These are phyloP conservation scores for Sigmodon hispidus DNA, from an alignment of 2,113 vertebrate species.

Conservation along the genomic window DNA sequence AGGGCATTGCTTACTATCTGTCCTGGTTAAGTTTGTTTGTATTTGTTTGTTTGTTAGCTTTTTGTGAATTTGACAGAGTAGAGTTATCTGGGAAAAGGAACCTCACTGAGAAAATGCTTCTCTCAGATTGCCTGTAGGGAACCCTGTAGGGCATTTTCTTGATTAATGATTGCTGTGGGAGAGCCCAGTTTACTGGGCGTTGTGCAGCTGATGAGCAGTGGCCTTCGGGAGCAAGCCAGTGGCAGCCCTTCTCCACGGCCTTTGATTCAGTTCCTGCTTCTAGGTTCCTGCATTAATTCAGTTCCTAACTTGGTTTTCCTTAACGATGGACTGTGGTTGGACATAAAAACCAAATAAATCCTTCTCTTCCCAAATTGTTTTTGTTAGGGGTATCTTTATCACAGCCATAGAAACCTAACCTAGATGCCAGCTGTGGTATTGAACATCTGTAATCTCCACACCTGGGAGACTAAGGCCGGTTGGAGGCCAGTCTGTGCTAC, in stretches of 20 bases:
- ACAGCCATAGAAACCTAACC: neutral
- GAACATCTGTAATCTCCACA: neutral
- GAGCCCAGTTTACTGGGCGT: neutral
- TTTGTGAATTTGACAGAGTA: neutral
- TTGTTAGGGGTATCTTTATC: neutral
- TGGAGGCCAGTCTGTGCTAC: neutral
- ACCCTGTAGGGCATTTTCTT: neutral
- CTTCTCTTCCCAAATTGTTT: neutral
- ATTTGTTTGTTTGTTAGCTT: no score
- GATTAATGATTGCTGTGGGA: neutral
- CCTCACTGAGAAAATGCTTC: neutral
- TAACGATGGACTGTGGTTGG: neutral
- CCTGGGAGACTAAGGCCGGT: neutral
- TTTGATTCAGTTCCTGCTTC: neutral
- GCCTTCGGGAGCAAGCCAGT: neutral
- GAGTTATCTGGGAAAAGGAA: neutral
- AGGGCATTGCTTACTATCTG: neutral
- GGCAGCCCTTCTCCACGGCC: neutral
- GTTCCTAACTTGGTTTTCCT: no score
- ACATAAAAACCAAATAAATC: neutral
- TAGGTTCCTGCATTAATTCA: neutral
- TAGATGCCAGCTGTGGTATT: neutral
- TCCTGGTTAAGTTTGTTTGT: neutral
- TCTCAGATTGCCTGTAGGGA: neutral
- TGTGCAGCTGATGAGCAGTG: neutral